Evolutionary conservation across 2,113 vertebrate genomes (phyloP).

Genomic region (Pleuronectes platessa): DNA sequence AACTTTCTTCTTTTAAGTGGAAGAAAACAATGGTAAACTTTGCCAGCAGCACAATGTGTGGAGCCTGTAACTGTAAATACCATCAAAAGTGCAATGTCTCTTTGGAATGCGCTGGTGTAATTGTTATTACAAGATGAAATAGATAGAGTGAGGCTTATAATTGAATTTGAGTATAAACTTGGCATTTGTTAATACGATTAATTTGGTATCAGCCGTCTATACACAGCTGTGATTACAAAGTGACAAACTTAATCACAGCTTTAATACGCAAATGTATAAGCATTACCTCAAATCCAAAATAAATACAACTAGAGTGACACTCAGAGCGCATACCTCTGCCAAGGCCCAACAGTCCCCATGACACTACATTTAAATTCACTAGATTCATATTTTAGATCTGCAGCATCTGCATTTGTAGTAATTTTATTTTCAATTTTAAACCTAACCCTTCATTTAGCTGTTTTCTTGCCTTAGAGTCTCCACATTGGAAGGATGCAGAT

Average conservation of each 20-base stretch:
- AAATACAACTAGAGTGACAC: neutral
- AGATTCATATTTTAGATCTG: no score
- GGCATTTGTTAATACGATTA: neutral
- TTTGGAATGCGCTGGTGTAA: slow-evolving; percentile 8
- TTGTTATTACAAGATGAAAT: neutral
- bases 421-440: no score
- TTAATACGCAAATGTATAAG: neutral
- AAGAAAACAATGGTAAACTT: neutral
- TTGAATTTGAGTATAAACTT: neutral
- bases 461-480: no score
- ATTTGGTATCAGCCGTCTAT: neutral
- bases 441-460: no score
- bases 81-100: neutral
- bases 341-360: no score
- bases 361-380: no score
- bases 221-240: neutral
- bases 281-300: slow-evolving; percentile 16
- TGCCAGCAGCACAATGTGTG: neutral
- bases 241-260: slow-evolving; percentile 10
- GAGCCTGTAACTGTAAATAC: neutral
- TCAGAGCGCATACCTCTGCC: no score
- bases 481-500: no score
- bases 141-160: neutral
- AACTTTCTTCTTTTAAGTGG: neutral
- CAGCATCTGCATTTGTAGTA: no score